These are phyloP conservation scores for Melanotaenia duboulayi DNA, from an alignment of 2,113 vertebrate species.

Conservation along the genomic window DNA sequence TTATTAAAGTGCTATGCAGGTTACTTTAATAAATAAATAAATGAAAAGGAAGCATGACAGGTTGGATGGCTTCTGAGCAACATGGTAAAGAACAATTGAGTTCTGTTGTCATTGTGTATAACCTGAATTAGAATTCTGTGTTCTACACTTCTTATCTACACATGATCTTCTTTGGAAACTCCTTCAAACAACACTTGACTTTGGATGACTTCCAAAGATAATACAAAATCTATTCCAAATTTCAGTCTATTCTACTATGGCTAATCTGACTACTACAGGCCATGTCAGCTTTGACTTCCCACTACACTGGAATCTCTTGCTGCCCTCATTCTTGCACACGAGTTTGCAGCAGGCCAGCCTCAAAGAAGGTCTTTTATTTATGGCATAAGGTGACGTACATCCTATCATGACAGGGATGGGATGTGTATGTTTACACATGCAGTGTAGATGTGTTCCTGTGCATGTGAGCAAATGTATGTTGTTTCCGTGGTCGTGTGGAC, in stretches of 20 bases:
- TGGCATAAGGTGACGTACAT: conserved; percentile 11
- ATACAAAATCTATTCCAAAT: conserved; percentile 5
- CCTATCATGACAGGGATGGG: conserved; percentile 24
- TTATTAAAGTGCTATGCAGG: conserved; percentile 16
- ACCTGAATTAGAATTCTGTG: not conserved
- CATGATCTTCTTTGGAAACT: not conserved
- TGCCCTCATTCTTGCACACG: not conserved
- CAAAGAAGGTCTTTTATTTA: conserved; percentile 27
- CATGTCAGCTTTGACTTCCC: conserved; percentile 47
- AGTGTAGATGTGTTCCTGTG: conserved; percentile 50
- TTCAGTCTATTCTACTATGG: conserved; percentile 16
- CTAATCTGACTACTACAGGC: conserved; percentile 33
- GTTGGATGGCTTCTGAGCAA: too few relatives aligned
- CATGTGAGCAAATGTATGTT: conserved; percentile 64
- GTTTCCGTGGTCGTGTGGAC: conserved; percentile 68
- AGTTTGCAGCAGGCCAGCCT: conserved; percentile 8
- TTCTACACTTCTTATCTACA: not conserved
- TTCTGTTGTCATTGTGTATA: too few relatives aligned
- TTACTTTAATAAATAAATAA: conserved; percentile 2
- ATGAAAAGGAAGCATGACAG: not conserved
- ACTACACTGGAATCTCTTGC: conserved; percentile 25
- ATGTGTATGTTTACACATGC: conserved; percentile 50
- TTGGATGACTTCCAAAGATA: not conserved
- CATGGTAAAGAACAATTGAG: too few relatives aligned
- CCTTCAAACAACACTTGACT: not conserved